Evolutionary conservation across 2,113 vertebrate species (phyloP).

Genomic region (Psilopsiagon aymara): DNA sequence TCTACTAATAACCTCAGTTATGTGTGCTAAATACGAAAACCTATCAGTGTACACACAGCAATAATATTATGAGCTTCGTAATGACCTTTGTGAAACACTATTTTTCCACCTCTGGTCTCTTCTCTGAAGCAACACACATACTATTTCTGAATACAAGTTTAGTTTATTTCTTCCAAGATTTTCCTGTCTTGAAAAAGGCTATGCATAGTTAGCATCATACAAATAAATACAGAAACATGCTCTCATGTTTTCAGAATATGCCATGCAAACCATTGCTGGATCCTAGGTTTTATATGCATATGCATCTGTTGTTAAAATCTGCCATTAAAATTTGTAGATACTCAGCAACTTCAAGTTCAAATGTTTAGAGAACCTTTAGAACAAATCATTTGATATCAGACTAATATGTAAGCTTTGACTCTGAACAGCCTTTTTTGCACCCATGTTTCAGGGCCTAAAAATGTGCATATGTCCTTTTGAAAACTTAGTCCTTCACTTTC

Average conservation of each 20-base stretch:
- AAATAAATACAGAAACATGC: not conserved
- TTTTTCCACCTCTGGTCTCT: not conserved
- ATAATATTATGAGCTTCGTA: not conserved
- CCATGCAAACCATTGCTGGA: not conserved
- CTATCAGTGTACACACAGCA: not conserved
- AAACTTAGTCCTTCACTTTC: slow-evolving; percentile 47
- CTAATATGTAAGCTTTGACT: not conserved
- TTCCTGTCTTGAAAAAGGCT: not conserved
- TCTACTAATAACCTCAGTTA: not conserved
- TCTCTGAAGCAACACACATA: not conserved
- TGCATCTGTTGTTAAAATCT: not conserved
- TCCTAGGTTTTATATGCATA: not conserved
- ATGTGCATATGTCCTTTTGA: slow-evolving; percentile 40
- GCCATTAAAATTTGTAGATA: not conserved
- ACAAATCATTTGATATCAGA: not conserved
- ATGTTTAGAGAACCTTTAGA: slow-evolving; percentile 6
- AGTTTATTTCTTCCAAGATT: not conserved
- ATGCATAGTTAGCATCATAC: not conserved
- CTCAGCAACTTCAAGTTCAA: not conserved
- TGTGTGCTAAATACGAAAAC: not conserved
- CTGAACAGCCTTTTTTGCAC: not conserved
- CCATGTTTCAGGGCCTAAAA: slow-evolving; percentile 31
- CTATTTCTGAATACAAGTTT: not conserved
- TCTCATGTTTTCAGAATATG: not conserved
- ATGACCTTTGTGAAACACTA: not conserved